These are phyloP conservation scores for Labeo catla DNA, from an alignment of 2,113 vertebrate genomes.

Conservation along the genomic window DNA sequence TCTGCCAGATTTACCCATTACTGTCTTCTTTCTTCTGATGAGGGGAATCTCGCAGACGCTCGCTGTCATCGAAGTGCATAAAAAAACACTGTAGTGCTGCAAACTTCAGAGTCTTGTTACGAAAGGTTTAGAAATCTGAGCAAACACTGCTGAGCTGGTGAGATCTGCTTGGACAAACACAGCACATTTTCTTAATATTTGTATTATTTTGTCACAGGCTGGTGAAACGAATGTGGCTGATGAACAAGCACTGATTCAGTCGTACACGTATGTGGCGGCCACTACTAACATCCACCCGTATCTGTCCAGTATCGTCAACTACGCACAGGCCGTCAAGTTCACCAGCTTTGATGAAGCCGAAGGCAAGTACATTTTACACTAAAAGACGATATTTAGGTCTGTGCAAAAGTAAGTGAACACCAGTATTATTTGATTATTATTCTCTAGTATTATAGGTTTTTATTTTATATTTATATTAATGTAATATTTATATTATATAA, in stretches of 20 bases:
- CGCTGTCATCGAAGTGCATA: background rate
- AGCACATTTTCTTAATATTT: background rate
- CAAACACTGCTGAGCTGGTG: background rate
- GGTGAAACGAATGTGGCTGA: slow-evolving; percentile 87
- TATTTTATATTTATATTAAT: too few relatives aligned
- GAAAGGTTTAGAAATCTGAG: background rate
- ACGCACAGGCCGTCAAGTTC: slow-evolving; percentile 98
- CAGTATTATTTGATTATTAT: background rate
- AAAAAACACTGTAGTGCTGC: background rate
- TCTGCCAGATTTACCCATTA: slow-evolving; percentile 19
- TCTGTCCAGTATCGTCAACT: slow-evolving; percentile 98
- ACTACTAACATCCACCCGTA: slow-evolving; percentile 98
- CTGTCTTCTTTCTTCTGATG: background rate
- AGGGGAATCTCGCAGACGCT: background rate
- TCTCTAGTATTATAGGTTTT: background rate
- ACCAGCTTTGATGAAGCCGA: slow-evolving; percentile 95
- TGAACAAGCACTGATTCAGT: slow-evolving; percentile 94
- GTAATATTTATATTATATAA: too few relatives aligned
- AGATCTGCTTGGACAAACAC: background rate
- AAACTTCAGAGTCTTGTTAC: background rate
- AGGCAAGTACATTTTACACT: slow-evolving; percentile 76
- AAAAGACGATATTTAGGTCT: background rate
- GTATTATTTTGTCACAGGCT: slow-evolving; percentile 69
- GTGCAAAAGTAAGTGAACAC: background rate
- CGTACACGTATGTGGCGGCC: slow-evolving; percentile 96